Evolutionary conservation across 2,113 vertebrate genomes (phyloP).

Genomic region (Mobula birostris): DNA sequence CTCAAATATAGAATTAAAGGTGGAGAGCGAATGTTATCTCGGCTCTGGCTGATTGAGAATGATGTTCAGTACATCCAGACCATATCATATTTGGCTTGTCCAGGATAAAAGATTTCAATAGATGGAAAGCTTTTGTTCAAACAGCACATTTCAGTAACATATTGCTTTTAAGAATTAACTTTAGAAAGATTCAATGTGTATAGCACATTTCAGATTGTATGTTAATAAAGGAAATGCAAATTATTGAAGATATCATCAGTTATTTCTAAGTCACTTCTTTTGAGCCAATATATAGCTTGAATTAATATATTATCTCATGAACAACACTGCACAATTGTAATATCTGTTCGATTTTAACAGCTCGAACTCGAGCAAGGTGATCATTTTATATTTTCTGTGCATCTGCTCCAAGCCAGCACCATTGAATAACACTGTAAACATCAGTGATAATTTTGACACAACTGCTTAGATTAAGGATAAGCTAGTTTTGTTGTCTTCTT

Average conservation of each 20-base stretch:
- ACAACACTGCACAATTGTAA: neutral
- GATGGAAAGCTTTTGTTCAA: neutral
- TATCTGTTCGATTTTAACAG: neutral
- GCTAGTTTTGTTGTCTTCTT: neutral
- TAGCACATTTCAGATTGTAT: neutral
- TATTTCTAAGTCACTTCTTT: neutral
- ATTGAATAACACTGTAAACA: neutral
- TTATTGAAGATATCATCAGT: neutral
- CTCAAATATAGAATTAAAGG: neutral
- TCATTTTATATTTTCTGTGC: neutral
- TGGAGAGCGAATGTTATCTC: neutral
- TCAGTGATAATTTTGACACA: neutral
- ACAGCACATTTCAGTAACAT: too few relatives aligned
- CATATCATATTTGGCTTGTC: neutral
- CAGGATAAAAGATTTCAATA: neutral
- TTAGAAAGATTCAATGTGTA: neutral
- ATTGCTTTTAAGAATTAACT: neutral
- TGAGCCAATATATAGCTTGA: neutral
- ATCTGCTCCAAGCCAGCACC: neutral
- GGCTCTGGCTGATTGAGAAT: neutral
- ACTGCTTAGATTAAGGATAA: neutral
- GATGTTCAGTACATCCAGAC: neutral
- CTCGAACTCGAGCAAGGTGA: neutral
- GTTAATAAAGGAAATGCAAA: neutral
- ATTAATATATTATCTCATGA: neutral